Evolutionary conservation across 2,113 vertebrate species (phyloP).

Genomic region (Nasalis larvatus): DNA sequence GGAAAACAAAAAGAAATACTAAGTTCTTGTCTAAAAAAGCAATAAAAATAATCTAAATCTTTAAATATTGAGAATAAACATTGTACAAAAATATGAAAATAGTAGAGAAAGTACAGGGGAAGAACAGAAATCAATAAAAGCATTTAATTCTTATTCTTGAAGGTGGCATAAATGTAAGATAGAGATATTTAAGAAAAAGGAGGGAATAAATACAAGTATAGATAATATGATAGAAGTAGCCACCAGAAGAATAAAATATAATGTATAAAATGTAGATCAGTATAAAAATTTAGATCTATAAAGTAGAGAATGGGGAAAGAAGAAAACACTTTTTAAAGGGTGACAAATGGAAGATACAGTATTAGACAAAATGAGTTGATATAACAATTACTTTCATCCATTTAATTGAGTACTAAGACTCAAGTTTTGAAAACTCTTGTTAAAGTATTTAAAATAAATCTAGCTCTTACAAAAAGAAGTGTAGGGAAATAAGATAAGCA

Average conservation of each 20-base stretch:
- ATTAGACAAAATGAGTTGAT: not conserved
- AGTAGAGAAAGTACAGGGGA: not conserved
- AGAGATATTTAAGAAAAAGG: not conserved
- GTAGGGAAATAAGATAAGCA: not conserved
- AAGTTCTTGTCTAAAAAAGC: not conserved
- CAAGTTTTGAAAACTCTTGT: not conserved
- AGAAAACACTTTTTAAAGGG: not conserved
- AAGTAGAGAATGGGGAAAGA: not conserved
- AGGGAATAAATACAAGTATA: not conserved
- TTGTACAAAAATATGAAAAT: not conserved
- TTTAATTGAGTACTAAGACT: not conserved
- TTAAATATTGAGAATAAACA: not conserved
- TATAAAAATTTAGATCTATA: not conserved
- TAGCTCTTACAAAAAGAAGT: not conserved
- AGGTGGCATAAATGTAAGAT: not conserved
- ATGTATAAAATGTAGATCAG: not conserved
- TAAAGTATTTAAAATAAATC: not conserved
- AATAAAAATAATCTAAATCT: not conserved
- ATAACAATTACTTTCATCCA: not conserved
- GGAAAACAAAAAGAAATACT: not conserved
- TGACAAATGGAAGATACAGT: not conserved
- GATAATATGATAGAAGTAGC: not conserved
- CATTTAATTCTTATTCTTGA: not conserved
- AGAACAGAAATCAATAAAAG: not conserved
- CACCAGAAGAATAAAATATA: not conserved